Evolutionary conservation across 1,140 invertebrate genomes (phyloP), one percentile per base, ranked within the genome.

Genomic region (Drosophila sechellia): DNA sequence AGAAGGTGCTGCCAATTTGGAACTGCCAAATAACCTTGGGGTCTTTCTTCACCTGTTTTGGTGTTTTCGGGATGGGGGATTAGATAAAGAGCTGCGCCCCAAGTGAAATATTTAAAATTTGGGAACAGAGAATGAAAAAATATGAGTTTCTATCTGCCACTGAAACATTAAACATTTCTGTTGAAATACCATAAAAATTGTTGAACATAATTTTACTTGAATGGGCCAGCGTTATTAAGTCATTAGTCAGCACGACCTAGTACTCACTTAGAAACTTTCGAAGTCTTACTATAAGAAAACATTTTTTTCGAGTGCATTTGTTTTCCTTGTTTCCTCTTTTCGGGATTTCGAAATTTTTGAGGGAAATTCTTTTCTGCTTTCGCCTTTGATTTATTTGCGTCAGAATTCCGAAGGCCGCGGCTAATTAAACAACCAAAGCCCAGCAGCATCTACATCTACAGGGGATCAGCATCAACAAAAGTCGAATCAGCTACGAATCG

Each of bases 301-400:
- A 8, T 0, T 46, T 60, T 73, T 11, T 48, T 31, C 1, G 6
- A 43, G 68, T 57, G 52, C 50, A 43, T 31, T 65, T 50, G 13
- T 63, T 66, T 56, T 46, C 37, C 25, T 11, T 12, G 12, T n/a
- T 58, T 49, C 10, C 65, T 8, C 10, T 17, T n/a, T 52, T 17
- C 5, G 11, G 25, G 6, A 42, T 68, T 48, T 49, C 61, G 4
- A 13, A 39, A 37, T 72, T 42, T 70, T 40, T 35, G 55, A 6
- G 22, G 13, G n/a, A 50, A 58, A 39, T 50, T 22, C 22, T 39
- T 61, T 48, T 50, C 40, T 49, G 59, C 11, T 34, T 53, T 50
- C 0, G n/a, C 25, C 63, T 77, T 85, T 72, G 63, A 80, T 84
- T 80, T 73, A 85, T 85, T 85, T 80, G 50, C 71, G 45, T 79